Conservation (phyloP, 2,888 invertebrate species). For the Pecten maximus region DNA sequence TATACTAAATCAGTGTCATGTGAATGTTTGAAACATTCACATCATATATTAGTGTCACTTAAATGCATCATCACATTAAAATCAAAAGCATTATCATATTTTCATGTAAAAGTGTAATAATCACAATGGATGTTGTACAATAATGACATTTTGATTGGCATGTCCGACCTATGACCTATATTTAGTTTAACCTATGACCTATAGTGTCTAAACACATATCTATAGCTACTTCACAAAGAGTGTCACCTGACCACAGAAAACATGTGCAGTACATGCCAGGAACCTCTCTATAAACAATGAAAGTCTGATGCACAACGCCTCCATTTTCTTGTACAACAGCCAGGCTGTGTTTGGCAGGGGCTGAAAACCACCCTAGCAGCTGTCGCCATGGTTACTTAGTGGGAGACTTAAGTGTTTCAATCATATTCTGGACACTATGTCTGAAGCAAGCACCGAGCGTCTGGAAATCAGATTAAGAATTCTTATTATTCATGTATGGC, state of each 20-base stretch:
- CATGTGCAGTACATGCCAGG: background rate
- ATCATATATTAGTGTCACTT: background rate
- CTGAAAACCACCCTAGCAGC: background rate
- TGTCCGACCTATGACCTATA: background rate
- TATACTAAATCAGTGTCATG: background rate
- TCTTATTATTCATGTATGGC: background rate
- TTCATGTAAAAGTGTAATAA: background rate
- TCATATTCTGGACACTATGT: conserved; percentile 72
- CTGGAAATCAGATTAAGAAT: conserved; percentile 58
- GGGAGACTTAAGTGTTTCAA: conserved; percentile 59
- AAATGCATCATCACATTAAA: conserved; percentile 5
- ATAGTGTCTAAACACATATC: background rate
- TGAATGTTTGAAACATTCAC: background rate
- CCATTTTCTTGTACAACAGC: background rate
- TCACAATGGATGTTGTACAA: background rate
- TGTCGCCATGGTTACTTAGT: conserved; percentile 42
- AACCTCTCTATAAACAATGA: background rate
- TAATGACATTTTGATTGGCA: conserved; percentile 25
- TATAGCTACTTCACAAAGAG: conserved; percentile 2
- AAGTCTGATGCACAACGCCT: background rate
- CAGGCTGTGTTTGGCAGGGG: background rate
- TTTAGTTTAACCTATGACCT: background rate
- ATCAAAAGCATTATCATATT: background rate
- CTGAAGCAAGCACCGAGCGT: conserved; percentile 74
- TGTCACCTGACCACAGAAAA: conserved; percentile 18